Conservation (phyloP, 2,888 invertebrate genomes). For the Saturnia pavonia region DNA sequence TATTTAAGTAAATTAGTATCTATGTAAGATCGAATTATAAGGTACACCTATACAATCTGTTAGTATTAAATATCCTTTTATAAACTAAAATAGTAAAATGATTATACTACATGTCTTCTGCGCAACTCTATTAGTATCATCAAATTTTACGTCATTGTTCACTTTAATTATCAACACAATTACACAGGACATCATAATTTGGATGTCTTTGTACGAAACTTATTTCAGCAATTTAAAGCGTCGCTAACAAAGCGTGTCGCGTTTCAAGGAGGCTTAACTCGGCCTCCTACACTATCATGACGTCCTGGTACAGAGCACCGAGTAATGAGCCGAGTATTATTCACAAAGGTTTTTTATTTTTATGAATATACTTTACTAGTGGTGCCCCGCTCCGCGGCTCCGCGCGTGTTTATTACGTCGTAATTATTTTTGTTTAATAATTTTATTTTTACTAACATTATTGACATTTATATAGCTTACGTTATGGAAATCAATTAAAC, state of each 20-base stretch:
- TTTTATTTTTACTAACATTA: too few relatives aligned
- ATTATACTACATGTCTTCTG: not conserved
- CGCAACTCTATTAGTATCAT: constrained; percentile 8
- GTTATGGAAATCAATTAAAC: too few relatives aligned
- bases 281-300: constrained; percentile 41
- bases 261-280: constrained; percentile 37
- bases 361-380: not conserved
- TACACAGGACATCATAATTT: constrained; percentile 34
- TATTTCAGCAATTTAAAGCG: constrained; percentile 42
- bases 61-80: not conserved
- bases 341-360: not conserved
- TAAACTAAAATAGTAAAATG: not conserved
- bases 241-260: constrained; percentile 53
- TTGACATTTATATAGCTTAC: too few relatives aligned
- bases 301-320: constrained; percentile 40
- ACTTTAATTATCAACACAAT: constrained; percentile 35
- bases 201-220: constrained; percentile 30
- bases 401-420: too few relatives aligned
- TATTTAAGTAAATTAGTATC: too few relatives aligned
- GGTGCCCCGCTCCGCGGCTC: too few relatives aligned
- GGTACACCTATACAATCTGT: not conserved
- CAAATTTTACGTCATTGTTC: constrained; percentile 25
- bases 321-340: constrained; percentile 4
- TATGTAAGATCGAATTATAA: not conserved
- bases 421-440: too few relatives aligned